These are phyloP conservation scores for Sphinx pinastri DNA, from an alignment of 2,888 invertebrate species.

Conservation along the genomic window DNA sequence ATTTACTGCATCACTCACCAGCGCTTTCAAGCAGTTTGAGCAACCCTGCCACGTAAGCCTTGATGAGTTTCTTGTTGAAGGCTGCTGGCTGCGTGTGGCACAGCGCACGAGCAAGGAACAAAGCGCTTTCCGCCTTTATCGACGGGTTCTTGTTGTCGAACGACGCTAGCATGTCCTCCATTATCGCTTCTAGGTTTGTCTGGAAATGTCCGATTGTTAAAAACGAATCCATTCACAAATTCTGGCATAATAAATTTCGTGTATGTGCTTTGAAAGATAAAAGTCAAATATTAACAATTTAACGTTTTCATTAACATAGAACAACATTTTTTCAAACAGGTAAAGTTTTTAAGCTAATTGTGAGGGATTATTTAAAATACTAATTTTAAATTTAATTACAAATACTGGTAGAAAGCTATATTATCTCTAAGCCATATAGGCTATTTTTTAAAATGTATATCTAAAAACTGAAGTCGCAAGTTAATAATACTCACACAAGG, in stretches of 20 bases:
- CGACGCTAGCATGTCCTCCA: slow-evolving; percentile 93
- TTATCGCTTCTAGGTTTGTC: slow-evolving; percentile 91
- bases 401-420: too few species aligned
- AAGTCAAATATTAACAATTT: too few species aligned
- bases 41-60: slow-evolving; percentile 90
- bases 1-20: slow-evolving; percentile 68
- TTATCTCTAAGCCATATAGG: too few species aligned
- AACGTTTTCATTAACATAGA: too few species aligned
- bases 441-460: too few species aligned
- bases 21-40: slow-evolving; percentile 91
- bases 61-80: slow-evolving; percentile 95
- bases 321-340: too few species aligned
- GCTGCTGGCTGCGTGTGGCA: slow-evolving; percentile 91
- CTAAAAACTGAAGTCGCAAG: not conserved
- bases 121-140: slow-evolving; percentile 93
- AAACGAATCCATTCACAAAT: too few species aligned
- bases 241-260: too few species aligned
- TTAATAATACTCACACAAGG: slow-evolving; percentile 85
- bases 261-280: too few species aligned
- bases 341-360: too few species aligned
- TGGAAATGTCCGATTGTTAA: slow-evolving; percentile 57
- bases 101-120: slow-evolving; percentile 93
- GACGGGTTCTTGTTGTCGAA: slow-evolving; percentile 96
- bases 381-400: too few species aligned
- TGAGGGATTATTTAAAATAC: too few species aligned